Conservation (phyloP, 2,113 vertebrate species). For the Formicarius rufipectus region DNA sequence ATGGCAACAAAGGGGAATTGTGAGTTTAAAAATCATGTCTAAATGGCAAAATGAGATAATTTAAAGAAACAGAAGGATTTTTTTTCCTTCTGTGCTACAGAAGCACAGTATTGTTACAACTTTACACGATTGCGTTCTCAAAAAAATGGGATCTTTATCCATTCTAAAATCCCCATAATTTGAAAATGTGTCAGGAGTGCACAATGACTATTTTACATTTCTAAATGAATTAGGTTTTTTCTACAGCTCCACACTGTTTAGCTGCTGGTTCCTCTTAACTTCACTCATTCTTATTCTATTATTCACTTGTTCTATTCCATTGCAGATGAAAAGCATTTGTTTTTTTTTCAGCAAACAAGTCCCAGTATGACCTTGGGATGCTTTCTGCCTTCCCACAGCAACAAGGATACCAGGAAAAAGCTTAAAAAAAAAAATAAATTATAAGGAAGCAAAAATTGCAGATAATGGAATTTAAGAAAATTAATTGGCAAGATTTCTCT, state of each 20-base stretch:
- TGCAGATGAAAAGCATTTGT: background rate
- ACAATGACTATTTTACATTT: background rate
- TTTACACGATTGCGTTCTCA: background rate
- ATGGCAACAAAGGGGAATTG: conserved; percentile 70
- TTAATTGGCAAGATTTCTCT: conserved; percentile 71
- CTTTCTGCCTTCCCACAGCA: background rate
- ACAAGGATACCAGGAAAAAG: background rate
- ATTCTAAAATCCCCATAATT: background rate
- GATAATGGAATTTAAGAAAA: conserved; percentile 71
- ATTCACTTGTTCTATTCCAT: background rate
- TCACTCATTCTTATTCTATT: background rate
- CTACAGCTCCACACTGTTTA: background rate
- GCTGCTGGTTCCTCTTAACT: background rate
- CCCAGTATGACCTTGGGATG: background rate
- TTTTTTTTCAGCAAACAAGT: background rate
- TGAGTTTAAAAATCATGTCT: conserved; percentile 75
- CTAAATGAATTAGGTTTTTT: background rate
- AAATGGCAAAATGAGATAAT: conserved; percentile 75
- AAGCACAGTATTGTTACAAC: background rate
- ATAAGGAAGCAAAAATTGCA: conserved; percentile 15
- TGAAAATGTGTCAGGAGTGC: background rate
- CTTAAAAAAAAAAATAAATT: background rate
- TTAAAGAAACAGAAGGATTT: conserved; percentile 65
- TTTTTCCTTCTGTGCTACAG: background rate
- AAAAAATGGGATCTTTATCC: background rate